Percentiles rank a stretch among this genome's conserved stretches.
phyloP scores from a whole-genome alignment of 2,888 invertebrate genomes.

The Xestia xanthographa region DNA sequence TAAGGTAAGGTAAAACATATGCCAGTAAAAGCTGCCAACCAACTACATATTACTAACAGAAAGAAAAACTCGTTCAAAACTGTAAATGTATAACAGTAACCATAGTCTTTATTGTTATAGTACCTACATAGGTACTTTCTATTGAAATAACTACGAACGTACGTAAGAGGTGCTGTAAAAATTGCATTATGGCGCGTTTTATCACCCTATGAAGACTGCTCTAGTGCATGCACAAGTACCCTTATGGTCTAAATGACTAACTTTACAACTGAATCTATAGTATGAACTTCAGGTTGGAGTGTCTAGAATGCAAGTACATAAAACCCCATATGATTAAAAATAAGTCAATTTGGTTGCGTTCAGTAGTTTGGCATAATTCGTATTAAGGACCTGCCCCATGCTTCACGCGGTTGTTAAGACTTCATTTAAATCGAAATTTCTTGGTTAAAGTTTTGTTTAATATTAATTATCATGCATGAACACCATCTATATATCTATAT shows the following conservation, averaged over 20 bases:
- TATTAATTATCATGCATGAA: background rate
- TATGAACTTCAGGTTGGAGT: constrained; percentile 31
- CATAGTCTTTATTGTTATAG: constrained; percentile 15
- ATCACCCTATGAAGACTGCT: constrained; percentile 40
- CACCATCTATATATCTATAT: too few relatives aligned
- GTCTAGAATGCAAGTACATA: background rate
- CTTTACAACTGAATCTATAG: constrained; percentile 39
- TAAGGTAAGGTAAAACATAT: too few relatives aligned
- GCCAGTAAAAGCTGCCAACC: background rate
- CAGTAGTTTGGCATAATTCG: background rate
- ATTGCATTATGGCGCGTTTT: constrained; percentile 53
- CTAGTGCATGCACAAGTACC: constrained; percentile 54
- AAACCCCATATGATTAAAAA: too few relatives aligned
- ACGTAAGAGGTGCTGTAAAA: constrained; percentile 52
- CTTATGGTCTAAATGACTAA: constrained; percentile 33
- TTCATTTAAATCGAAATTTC: background rate
- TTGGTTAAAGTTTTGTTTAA: background rate
- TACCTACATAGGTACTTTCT: constrained; percentile 15
- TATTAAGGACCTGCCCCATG: background rate
- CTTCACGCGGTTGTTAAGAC: background rate
- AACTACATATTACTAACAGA: background rate
- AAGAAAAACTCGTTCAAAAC: background rate
- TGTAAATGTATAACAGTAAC: background rate
- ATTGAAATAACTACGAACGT: constrained; percentile 40
- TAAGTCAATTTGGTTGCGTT: background rate